These are phyloP conservation scores for Odocoileus virginianus DNA, from an alignment of 2,113 vertebrate genomes.

Conservation along the genomic window DNA sequence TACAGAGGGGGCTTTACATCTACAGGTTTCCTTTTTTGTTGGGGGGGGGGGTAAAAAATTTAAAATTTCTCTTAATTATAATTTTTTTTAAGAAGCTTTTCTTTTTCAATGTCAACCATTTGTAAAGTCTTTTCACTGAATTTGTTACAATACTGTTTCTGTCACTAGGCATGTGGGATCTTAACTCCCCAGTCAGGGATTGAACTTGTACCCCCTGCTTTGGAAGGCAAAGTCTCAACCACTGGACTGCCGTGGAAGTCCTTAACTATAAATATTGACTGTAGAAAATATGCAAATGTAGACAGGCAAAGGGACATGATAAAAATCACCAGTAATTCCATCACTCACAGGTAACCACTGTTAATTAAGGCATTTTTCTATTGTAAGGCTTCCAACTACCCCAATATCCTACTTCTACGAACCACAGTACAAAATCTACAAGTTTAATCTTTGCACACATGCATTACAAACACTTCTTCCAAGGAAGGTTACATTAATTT, in stretches of 20 bases:
- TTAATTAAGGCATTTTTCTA: constrained; percentile 13
- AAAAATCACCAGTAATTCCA: constrained; percentile 5
- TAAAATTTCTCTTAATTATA: background rate
- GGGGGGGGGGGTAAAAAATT: background rate
- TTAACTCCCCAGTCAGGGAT: background rate
- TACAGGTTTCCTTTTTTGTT: background rate
- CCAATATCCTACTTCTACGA: background rate
- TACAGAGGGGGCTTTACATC: background rate
- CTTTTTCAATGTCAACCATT: background rate
- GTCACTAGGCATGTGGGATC: background rate
- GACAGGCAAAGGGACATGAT: background rate
- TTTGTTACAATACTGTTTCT: background rate
- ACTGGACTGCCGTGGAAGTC: background rate
- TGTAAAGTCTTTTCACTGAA: background rate
- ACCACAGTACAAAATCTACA: background rate
- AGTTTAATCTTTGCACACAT: background rate
- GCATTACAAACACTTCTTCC: constrained; percentile 17
- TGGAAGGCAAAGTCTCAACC: background rate
- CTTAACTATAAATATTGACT: background rate
- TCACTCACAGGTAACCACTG: background rate
- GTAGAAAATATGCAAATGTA: background rate
- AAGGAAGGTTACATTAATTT: background rate
- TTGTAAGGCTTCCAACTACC: background rate
- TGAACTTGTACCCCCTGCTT: background rate
- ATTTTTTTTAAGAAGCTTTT: background rate